Conservation (phyloP, 23 tunicate genomes). For the Clavelina lepadiformis region DNA sequence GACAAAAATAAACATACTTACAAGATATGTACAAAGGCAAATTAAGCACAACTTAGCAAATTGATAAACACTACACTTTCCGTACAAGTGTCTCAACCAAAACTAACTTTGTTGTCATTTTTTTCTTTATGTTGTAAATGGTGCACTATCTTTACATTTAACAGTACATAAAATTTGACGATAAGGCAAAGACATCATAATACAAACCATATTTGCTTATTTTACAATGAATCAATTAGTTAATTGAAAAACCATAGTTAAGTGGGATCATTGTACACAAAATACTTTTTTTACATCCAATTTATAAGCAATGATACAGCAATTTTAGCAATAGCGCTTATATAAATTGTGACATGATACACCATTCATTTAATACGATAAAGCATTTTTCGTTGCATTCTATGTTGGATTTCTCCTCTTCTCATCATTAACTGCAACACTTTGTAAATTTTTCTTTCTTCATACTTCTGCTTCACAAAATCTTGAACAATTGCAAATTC, state of each 20-base stretch:
- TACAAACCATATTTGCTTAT: too few species aligned
- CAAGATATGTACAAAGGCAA: background rate
- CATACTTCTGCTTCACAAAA: conserved; percentile 80
- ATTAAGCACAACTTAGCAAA: background rate
- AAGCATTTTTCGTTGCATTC: conserved; percentile 98
- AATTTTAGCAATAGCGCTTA: too few species aligned
- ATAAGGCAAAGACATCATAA: too few species aligned
- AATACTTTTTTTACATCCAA: background rate
- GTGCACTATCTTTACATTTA: too few species aligned
- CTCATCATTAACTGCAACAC: conserved; percentile 90
- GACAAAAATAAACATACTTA: background rate
- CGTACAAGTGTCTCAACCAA: conserved; percentile 14
- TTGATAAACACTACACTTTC: background rate
- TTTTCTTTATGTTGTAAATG: too few species aligned
- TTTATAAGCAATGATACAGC: background rate
- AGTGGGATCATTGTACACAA: background rate
- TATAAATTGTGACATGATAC: too few species aligned
- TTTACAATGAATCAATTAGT: too few species aligned
- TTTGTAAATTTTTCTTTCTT: conserved; percentile 80
- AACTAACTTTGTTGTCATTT: too few species aligned
- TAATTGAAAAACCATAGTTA: background rate
- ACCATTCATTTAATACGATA: conserved; percentile 64
- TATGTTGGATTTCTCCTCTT: conserved; percentile 92
- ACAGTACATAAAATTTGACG: too few species aligned
- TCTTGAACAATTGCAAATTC: conserved; percentile 92